Evolutionary conservation across 2,888 invertebrate species (phyloP).

Genomic region (Tetragnatha montana): DNA sequence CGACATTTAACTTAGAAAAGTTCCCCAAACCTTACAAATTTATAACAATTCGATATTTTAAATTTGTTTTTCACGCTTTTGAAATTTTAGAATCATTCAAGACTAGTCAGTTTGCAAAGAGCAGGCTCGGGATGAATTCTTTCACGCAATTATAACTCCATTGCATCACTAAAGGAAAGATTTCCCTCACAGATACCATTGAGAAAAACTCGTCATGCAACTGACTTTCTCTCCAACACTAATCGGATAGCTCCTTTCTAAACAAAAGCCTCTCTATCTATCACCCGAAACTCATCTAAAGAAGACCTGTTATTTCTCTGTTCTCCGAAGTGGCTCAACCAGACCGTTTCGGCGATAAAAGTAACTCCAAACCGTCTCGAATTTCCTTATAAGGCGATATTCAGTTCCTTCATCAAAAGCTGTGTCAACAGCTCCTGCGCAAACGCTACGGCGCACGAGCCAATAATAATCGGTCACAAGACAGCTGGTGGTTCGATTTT

Average conservation of each 20-base stretch:
- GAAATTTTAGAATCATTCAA: too few relatives aligned
- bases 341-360: neutral
- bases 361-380: neutral
- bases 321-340: neutral
- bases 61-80: too few relatives aligned
- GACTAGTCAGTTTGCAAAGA: too few relatives aligned
- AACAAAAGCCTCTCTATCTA: neutral
- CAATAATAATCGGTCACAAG: slow-evolving; percentile 30
- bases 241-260: neutral
- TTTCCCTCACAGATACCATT: too few relatives aligned
- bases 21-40: too few relatives aligned
- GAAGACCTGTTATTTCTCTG: neutral
- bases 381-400: slow-evolving; percentile 35
- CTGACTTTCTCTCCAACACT: too few relatives aligned
- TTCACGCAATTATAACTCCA: too few relatives aligned
- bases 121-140: too few relatives aligned
- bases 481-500: neutral
- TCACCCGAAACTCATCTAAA: neutral
- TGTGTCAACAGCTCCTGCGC: slow-evolving; percentile 48
- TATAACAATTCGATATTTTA: too few relatives aligned
- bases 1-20: too few relatives aligned
- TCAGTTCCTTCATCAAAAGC: neutral
- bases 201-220: too few relatives aligned
- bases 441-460: neutral
- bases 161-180: too few relatives aligned